These are phyloP conservation scores for Eristalinus aeneus DNA, from an alignment of 2,888 invertebrate species.

Conservation along the genomic window DNA sequence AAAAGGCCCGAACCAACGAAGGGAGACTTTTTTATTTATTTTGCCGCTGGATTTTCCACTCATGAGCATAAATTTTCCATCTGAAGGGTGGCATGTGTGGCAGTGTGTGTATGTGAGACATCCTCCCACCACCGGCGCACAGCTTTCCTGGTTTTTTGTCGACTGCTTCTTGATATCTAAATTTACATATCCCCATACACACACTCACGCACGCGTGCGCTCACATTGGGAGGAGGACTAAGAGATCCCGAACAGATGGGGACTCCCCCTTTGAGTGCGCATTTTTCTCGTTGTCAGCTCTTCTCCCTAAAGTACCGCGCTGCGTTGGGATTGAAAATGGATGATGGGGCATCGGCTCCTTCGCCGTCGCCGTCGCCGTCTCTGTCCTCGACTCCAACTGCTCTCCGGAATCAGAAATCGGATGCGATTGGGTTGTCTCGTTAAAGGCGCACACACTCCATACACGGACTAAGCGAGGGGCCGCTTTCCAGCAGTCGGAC, in stretches of 20 bases:
- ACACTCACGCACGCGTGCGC: not conserved
- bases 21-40: constrained; percentile 63
- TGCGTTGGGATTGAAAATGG: constrained; percentile 8
- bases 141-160: constrained; percentile 37
- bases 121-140: not conserved
- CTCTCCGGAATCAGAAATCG: constrained; percentile 58
- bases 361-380: no score
- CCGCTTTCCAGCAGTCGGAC: not conserved
- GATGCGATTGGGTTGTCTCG: constrained; percentile 63
- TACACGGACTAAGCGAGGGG: constrained; percentile 15
- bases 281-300: constrained; percentile 67
- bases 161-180: constrained; percentile 61
- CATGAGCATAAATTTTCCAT: constrained; percentile 69
- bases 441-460: constrained; percentile 29
- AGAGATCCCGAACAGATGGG: constrained; percentile 35
- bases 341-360: constrained; percentile 11
- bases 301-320: constrained; percentile 31
- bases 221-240: constrained; percentile 21
- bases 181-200: constrained; percentile 62
- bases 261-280: constrained; percentile 65
- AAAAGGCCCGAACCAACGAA: constrained; percentile 31
- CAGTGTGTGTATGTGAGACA: constrained; percentile 20
- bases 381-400: constrained; percentile 36
- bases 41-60: constrained; percentile 62
- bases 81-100: constrained; percentile 63